phyloP scores from a whole-genome alignment of 2,113 vertebrate species.

The Apaloderma vittatum region DNA sequence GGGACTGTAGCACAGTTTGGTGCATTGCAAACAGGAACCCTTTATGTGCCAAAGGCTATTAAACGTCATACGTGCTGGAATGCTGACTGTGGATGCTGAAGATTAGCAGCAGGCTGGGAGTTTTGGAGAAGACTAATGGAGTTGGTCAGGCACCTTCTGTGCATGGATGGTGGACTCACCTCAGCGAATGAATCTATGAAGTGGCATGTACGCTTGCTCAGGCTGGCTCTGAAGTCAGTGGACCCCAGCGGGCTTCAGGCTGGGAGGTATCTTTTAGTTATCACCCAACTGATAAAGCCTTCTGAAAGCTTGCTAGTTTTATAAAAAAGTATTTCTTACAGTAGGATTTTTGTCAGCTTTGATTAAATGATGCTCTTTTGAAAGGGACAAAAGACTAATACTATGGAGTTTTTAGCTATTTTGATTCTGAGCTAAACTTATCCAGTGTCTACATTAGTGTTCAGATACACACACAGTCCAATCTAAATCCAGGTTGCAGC shows the following conservation, averaged over 20 bases:
- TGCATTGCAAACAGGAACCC: neutral
- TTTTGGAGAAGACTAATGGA: neutral
- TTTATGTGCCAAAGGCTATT: neutral
- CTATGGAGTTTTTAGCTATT: neutral
- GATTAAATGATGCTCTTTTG: neutral
- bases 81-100: neutral
- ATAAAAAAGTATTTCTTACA: neutral
- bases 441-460: neutral
- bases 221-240: neutral
- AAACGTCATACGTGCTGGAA: neutral
- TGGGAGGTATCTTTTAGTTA: neutral
- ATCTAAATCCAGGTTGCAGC: conserved; percentile 40
- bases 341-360: neutral
- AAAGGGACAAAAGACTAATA: neutral
- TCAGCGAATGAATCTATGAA: neutral
- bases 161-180: neutral
- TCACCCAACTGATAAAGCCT: neutral
- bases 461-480: neutral
- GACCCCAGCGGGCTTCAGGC: neutral
- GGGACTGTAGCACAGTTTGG: neutral
- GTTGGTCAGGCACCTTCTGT: neutral
- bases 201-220: neutral
- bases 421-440: neutral
- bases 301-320: neutral
- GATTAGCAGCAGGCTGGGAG: neutral